Base-by-base conservation (phyloP, 2,113 vertebrate genomes). In the Stigmatopora argus region DNA sequence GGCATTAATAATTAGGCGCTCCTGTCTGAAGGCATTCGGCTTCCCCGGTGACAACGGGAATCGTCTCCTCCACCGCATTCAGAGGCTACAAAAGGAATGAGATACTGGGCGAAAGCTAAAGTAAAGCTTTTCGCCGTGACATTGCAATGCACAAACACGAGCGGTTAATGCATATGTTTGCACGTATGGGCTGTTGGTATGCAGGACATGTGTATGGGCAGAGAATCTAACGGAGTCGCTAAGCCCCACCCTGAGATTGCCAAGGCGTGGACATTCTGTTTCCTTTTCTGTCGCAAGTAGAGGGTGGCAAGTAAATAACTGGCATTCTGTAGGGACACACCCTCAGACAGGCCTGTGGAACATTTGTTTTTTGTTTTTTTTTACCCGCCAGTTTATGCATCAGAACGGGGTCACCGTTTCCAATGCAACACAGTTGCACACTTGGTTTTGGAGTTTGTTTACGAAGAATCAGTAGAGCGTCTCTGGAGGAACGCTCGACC, bases 1-100 rank as follows among this genome's bases (percentile, higher is more conserved):
- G 79, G 71, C 62, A 78, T 81, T 69, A 82, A 87, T 89, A 88
- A 90, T 90, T 88, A 84, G 80, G 76, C 72, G 48, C 56, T 65
- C 72, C 83, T 81, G 86, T 89, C 83, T 88, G 80, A 82, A 74
- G 85, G 79, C 82, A 82, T 85, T 81, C 70, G 72, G 71, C 72
- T 68, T 84, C 76, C 80, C 81, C 65, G 74, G 83, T 82, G 84
- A 87, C 79, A 83, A 81, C 81, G 79, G 75, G 65, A 76, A 68
- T 78, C 60, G 74, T 83, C 80, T 75, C 58, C 56, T 56, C 66
- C 73, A 62, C 58, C 72, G 70, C 71, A 77, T 74, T 81, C 72
- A 70, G 23, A 1, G 34, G 69, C 67, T 74, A 67, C 76, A 76
- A 81, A 82, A 76, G 72, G 71, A 79, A 85, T 87, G 62, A 69